Evolutionary conservation across 1,140 invertebrate species (phyloP).

Genomic region (Apis mellifera): Amel_HAv3.1 CM009934.2:10780501-10781000

Average conservation of each 20-base stretch:
- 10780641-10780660: neutral
- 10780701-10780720: too few species aligned
- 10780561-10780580: neutral
- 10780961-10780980: slow-evolving; percentile 34
- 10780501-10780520: too few species aligned
- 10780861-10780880: too few species aligned
- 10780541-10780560: neutral
- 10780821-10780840: too few species aligned
- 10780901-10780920: neutral
- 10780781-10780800: too few species aligned
- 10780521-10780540: neutral
- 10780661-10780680: slow-evolving; percentile 1
- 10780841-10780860: too few species aligned
- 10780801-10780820: too few species aligned
- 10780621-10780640: neutral
- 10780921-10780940: neutral
- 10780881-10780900: neutral
- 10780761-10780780: too few species aligned
- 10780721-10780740: too few species aligned
- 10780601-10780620: slow-evolving; percentile 18
- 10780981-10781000: neutral
- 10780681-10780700: too few species aligned
- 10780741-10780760: too few species aligned
- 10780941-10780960: neutral
- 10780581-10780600: slow-evolving; percentile 13